Percentiles rank a stretch among this genome's conserved stretches.
These are phyloP conservation scores for Drosophila santomea DNA, from an alignment of 1,140 invertebrate genomes.

Conservation along the genomic window DNA sequence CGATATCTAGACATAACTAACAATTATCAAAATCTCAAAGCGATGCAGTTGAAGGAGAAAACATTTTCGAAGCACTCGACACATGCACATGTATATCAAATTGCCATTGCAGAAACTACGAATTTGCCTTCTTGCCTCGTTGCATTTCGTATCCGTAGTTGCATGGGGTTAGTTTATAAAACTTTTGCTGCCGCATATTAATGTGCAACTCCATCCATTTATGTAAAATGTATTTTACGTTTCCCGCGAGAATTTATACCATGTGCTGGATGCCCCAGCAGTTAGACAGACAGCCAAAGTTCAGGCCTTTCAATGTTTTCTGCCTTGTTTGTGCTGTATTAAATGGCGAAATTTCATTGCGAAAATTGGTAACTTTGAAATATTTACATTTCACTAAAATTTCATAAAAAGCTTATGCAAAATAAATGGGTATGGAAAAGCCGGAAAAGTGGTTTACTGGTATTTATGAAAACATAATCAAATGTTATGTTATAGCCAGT, in stretches of 20 bases:
- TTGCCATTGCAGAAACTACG: neutral
- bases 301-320: slow-evolving; percentile 13
- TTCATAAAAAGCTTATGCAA: slow-evolving; percentile 57
- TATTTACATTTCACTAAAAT: slow-evolving; percentile 63
- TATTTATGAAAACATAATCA: slow-evolving; percentile 63
- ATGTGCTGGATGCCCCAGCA: slow-evolving; percentile 36
- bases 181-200: slow-evolving; percentile 66
- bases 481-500: slow-evolving; percentile 58
- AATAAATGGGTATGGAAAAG: slow-evolving; percentile 23
- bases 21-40: slow-evolving; percentile 52
- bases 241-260: slow-evolving; percentile 62
- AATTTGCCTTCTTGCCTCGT: neutral
- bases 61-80: slow-evolving; percentile 40
- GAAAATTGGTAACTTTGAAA: slow-evolving; percentile 47
- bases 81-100: slow-evolving; percentile 31
- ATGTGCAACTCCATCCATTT: slow-evolving; percentile 71
- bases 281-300: slow-evolving; percentile 36
- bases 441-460: slow-evolving; percentile 44
- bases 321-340: slow-evolving; percentile 33
- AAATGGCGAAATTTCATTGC: slow-evolving; percentile 62
- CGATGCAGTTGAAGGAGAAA: slow-evolving; percentile 30
- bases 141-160: neutral
- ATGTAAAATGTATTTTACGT: slow-evolving; percentile 78
- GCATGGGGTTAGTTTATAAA: slow-evolving; percentile 41
- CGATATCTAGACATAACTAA: slow-evolving; percentile 32